Evolutionary conservation across 2,888 invertebrate species (phyloP).

Genomic region (Latrodectus hesperus): DNA sequence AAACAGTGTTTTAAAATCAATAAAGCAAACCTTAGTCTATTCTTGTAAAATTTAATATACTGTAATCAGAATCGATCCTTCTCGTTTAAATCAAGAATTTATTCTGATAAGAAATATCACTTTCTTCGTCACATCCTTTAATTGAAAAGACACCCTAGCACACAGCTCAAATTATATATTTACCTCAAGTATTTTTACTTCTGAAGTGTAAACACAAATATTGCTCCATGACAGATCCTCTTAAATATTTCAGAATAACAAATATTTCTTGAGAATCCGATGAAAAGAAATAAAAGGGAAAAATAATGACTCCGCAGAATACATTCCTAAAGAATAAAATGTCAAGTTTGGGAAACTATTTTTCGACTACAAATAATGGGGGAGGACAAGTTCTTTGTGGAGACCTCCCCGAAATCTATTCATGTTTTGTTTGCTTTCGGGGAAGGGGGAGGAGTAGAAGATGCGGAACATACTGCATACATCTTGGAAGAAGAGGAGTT

Average conservation of each 20-base stretch:
- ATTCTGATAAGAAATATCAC: too few species aligned
- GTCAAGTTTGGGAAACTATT: neutral
- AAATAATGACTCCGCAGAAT: neutral
- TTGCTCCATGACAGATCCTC: too few species aligned
- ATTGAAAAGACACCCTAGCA: too few species aligned
- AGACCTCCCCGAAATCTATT: slow-evolving; percentile 24
- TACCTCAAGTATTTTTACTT: too few species aligned
- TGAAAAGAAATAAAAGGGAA: neutral
- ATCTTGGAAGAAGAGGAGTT: neutral
- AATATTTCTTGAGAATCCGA: neutral
- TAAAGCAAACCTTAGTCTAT: too few species aligned
- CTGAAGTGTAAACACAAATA: too few species aligned
- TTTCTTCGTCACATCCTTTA: too few species aligned
- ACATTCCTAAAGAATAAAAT: neutral
- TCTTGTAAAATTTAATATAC: too few species aligned
- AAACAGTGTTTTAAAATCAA: too few species aligned
- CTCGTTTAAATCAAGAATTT: too few species aligned
- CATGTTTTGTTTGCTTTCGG: slow-evolving; percentile 39
- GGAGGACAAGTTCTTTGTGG: neutral
- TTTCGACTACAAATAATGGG: slow-evolving; percentile 9
- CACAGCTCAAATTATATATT: too few species aligned
- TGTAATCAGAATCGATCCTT: too few species aligned
- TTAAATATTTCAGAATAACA: neutral
- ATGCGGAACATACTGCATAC: slow-evolving; percentile 24
- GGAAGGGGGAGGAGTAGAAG: neutral